Base-by-base conservation (phyloP, 2,113 vertebrate species). In the Corythoichthys intestinalis region DNA sequence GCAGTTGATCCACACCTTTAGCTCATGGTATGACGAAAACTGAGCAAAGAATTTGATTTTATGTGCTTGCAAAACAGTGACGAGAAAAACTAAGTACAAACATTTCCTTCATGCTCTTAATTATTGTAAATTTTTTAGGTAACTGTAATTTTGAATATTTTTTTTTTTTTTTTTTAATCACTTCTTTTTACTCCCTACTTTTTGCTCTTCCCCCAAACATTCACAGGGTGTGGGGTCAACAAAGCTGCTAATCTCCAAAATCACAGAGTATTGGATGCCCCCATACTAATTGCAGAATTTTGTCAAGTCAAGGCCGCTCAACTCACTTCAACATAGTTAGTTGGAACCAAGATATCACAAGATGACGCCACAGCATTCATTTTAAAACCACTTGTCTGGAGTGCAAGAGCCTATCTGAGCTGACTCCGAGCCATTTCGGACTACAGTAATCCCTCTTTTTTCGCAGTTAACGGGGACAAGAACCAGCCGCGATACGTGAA, bases 21-120 rank as follows among this genome's bases (percentile, higher is more conserved):
- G 0, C 0, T 0, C 0, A 0, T 41, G 0, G 0, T 0, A 0
- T 0, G 0, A 0, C 0, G 0, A 0, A 68, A 89, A 83, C 84
- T 87, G 59, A 28, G 37, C 35, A 8, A 34, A 66, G 13, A 20
- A 11, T 14, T 58, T 58, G 56, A 28, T 28, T 28, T 28, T 28
- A 28, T 28, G 20, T 28, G 56, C 14, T 58, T 13, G 3, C 11
- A 58, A 37, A 12, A 2, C 13, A 58, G 56, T 13, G 13, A 4
- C 20, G 20, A 11, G 20, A 1, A 56, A 9, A 14, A 11, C 4
- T 14, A 49, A 12, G 13, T 11, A 50, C 14, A 15, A 50, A 15
- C 14, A 50, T 50, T 14, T 15, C 4, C 12, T 14, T 50, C 7
- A 2, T 50, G 48, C 4, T 14, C 13, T 50, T 15, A 50, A 14